phyloP scores from a whole-genome alignment of 2,888 invertebrate species.

The Unio delphinus region DNA sequence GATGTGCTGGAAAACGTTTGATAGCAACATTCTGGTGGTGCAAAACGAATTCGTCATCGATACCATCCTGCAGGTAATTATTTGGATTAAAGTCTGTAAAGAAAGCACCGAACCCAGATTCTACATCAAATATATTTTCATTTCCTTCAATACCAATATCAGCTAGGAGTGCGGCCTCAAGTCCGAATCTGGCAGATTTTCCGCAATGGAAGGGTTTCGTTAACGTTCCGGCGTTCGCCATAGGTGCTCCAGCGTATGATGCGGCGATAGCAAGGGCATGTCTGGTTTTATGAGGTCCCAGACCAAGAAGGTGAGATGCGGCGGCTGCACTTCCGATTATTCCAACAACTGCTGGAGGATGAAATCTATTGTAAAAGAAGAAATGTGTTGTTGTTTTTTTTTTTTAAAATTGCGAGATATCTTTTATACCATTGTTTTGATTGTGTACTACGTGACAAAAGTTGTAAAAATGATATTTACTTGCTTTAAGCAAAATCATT shows the following conservation, averaged over 20 bases:
- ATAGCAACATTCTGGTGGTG: slow-evolving; percentile 46
- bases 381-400: not conserved
- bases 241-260: slow-evolving; percentile 57
- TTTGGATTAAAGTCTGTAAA: slow-evolving; percentile 52
- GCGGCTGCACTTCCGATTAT: slow-evolving; percentile 60
- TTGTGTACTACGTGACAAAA: too few species aligned
- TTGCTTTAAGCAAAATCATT: too few species aligned
- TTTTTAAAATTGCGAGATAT: not conserved
- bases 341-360: slow-evolving; percentile 58
- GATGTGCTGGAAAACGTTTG: slow-evolving; percentile 56
- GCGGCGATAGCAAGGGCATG: slow-evolving; percentile 56
- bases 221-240: slow-evolving; percentile 59
- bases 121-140: slow-evolving; percentile 47
- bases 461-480: too few species aligned
- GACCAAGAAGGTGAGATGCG: slow-evolving; percentile 42
- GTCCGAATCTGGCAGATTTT: slow-evolving; percentile 52
- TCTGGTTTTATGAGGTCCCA: slow-evolving; percentile 37
- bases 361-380: slow-evolving; percentile 36
- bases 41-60: slow-evolving; percentile 22
- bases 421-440: not conserved
- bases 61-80: slow-evolving; percentile 21
- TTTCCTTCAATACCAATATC: slow-evolving; percentile 53
- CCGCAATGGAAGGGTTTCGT: slow-evolving; percentile 56
- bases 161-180: slow-evolving; percentile 54
- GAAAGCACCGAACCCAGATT: slow-evolving; percentile 54